Conservation (phyloP, 1,140 invertebrate species). For the Micrasema longulum region DNA sequence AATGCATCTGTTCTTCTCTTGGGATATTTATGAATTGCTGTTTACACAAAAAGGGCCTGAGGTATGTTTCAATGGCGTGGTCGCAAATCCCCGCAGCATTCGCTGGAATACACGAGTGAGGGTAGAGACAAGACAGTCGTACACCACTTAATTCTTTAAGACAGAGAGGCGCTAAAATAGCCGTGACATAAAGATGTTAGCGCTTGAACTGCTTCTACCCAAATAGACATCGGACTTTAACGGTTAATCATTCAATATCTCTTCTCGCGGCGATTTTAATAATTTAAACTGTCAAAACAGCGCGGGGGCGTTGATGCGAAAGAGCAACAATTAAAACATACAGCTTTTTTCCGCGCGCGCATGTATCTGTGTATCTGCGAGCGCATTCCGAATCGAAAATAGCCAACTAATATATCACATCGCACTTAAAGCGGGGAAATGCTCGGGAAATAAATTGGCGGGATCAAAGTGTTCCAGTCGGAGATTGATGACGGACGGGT, state of each 20-base stretch:
- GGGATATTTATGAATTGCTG: too few relatives aligned
- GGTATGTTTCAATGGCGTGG: constrained; percentile 23
- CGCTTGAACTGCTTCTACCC: constrained; percentile 38
- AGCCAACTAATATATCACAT: constrained; percentile 34
- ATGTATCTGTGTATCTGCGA: constrained; percentile 9
- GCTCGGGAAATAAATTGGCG: constrained; percentile 53
- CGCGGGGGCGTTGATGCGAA: constrained; percentile 31
- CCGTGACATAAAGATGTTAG: constrained; percentile 42
- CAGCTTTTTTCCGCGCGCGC: constrained; percentile 4
- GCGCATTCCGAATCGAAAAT: constrained; percentile 39
- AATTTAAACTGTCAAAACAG: constrained; percentile 52
- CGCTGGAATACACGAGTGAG: not conserved
- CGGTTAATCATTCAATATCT: constrained; percentile 53
- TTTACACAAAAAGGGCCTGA: too few relatives aligned
- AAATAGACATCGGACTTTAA: constrained; percentile 47
- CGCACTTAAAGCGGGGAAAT: constrained; percentile 44
- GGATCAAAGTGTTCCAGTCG: constrained; percentile 54
- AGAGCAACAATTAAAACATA: constrained; percentile 49
- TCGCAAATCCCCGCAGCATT: constrained; percentile 17
- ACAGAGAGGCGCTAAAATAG: constrained; percentile 40
- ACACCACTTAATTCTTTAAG: constrained; percentile 3
- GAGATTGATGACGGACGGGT: constrained; percentile 54
- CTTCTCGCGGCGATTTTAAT: constrained; percentile 47
- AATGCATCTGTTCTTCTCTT: too few relatives aligned
- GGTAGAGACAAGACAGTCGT: not conserved